Conservation (phyloP, 92 coral and sea anemone genomes). For the Blastomussa wellsi region DNA sequence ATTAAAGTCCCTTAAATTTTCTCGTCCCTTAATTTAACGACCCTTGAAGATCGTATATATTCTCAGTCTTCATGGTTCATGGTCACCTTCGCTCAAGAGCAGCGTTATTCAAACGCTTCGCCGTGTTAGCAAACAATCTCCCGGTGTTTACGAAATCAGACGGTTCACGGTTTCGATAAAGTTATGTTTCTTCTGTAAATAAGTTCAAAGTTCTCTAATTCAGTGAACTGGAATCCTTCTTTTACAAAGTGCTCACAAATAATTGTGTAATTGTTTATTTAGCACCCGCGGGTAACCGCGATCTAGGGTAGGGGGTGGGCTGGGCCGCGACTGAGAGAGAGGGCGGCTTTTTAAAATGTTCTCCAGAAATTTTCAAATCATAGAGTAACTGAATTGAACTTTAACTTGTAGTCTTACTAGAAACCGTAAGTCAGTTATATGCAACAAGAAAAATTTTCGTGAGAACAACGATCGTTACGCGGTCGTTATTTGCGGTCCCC, state of each 20-base stretch:
- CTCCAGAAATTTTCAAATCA: background rate
- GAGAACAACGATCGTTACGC: background rate
- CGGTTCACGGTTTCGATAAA: background rate
- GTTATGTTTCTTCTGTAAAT: background rate
- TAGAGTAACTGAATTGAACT: background rate
- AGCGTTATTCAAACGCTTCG: background rate
- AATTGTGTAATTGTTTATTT: slow-evolving; percentile 5
- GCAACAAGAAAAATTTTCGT: background rate
- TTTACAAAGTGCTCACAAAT: background rate
- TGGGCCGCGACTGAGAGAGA: background rate
- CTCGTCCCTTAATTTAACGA: background rate
- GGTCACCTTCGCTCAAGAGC: background rate
- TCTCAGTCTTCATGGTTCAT: background rate
- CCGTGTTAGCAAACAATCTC: background rate
- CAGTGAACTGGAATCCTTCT: slow-evolving; percentile 13
- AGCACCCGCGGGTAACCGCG: slow-evolving; percentile 9
- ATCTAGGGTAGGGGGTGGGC: background rate
- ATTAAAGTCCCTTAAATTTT: background rate
- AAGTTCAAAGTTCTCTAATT: slow-evolving; percentile 8
- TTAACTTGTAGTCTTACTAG: background rate
- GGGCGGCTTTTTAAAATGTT: background rate
- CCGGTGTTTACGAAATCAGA: background rate
- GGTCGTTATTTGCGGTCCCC: too few species aligned
- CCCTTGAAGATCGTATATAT: background rate
- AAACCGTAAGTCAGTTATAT: too few species aligned